These are phyloP conservation scores for Eleutherodactylus coqui DNA, from an alignment of 2,797 vertebrate genomes.

Conservation along the genomic window DNA sequence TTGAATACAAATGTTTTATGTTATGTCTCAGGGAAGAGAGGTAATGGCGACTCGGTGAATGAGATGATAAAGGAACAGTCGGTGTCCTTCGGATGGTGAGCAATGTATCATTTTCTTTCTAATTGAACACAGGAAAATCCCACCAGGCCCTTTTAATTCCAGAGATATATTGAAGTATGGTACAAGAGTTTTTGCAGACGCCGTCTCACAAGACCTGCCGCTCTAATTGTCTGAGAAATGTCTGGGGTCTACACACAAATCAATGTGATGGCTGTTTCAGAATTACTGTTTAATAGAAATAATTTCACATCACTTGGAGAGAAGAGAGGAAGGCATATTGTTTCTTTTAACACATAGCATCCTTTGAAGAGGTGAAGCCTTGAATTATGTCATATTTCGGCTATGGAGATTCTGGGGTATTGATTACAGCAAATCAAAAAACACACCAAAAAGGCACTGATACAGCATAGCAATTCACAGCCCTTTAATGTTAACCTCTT, in stretches of 20 bases:
- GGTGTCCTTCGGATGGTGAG: neutral
- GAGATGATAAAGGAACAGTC: neutral
- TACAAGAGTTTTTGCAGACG: constrained; percentile 25
- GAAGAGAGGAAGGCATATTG: neutral
- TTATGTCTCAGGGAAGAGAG: constrained; percentile 4
- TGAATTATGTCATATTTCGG: neutral
- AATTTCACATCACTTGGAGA: neutral
- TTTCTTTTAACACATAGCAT: neutral
- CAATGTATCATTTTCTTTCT: constrained; percentile 38
- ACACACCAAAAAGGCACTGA: neutral
- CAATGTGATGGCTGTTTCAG: constrained; percentile 25
- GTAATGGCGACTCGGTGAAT: constrained; percentile 5
- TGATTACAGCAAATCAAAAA: neutral
- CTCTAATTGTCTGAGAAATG: constrained; percentile 40
- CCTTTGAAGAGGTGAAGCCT: neutral
- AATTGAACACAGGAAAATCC: constrained; percentile 40
- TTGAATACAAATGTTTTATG: constrained; percentile 35
- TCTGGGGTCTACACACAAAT: constrained; percentile 33
- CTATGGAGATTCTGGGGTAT: neutral
- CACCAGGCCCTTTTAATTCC: constrained; percentile 34
- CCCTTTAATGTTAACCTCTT: too few relatives aligned
- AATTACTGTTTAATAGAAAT: constrained; percentile 11
- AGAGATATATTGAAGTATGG: constrained; percentile 34
- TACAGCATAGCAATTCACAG: too few relatives aligned
- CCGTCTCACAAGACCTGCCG: neutral